phyloP scores from a whole-genome alignment of 2,888 invertebrate species.

The Pyrocoelia pectoralis region DNA sequence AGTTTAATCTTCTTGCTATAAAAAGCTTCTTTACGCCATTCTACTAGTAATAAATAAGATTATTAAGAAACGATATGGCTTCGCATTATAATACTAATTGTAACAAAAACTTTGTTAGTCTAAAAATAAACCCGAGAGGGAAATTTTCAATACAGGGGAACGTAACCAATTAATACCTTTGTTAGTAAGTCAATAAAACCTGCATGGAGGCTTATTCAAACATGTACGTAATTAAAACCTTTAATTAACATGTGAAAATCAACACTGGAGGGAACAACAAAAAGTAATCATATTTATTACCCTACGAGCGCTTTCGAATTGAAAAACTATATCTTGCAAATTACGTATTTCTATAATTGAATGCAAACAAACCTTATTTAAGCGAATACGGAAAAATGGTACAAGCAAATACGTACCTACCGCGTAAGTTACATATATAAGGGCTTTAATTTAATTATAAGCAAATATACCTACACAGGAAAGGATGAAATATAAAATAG shows the following conservation, averaged over 20 bases:
- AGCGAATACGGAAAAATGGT: neutral
- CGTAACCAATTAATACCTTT: neutral
- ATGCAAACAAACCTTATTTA: neutral
- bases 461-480: neutral
- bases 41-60: constrained; percentile 1
- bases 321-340: neutral
- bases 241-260: neutral
- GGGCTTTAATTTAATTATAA: neutral
- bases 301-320: neutral
- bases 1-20: constrained; percentile 19
- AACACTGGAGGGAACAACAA: neutral
- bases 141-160: neutral
- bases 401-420: neutral
- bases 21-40: constrained; percentile 5
- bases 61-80: neutral
- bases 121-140: neutral
- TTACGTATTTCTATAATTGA: neutral
- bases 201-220: neutral
- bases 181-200: neutral
- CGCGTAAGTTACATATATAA: neutral
- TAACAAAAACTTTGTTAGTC: too few relatives aligned
- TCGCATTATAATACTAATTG: neutral
- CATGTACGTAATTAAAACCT: neutral
- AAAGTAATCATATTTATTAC: neutral
- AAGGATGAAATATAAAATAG: neutral